Evolutionary conservation across 2,888 invertebrate genomes (phyloP), one percentile per base, ranked within the genome.

Genomic region (Pollenia griseotomentosa): DNA sequence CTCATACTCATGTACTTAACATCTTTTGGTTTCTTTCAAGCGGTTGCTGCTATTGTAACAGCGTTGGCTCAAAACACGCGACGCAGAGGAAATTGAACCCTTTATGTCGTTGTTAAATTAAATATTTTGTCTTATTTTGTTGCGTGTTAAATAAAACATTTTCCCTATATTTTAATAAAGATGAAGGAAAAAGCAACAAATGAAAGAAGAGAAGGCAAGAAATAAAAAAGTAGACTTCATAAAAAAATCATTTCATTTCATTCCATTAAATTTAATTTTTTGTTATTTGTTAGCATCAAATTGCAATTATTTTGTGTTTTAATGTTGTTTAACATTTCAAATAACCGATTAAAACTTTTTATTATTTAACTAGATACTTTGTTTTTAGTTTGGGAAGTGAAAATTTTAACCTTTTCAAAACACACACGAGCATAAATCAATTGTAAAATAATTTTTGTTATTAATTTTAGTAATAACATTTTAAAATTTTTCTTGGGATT

Each of bases 81-180:
- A 86, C 80, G 61, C 16, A 57, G 10, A 80, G 86, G 73, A 86
- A 83, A 80, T 73, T 86, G 48, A 83, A 86, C 83, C 77, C 46
- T 44, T 75, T 61, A 19, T 80, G 71, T 65, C 53, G 83, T 61
- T 66, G 73, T 77, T 77, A 70, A 73, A 77, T 59, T 77, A 42
- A 78, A 86, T 80, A 83, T 86, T 83, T 86, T 86, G 68, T 80
- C 71, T 51, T 55, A 48, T n/a, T 73, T 16, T 57, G 46, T 81
- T 77, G 86, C 86, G 83, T 86, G 86, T 77, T 75, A 57, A 79
- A 83, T 65, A 40, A 44, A 59, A 83, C 19, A 77, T 80, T 79
- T 86, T 80, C 12, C 70, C 75, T 61, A 74, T 3, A 33, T 33
- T 57, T 48, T 65, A 57, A 59, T 16, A 44, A 16, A 66, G 53